Evolutionary conservation across 2,113 vertebrate genomes (phyloP), one percentile per base, ranked within the genome.

Genomic region (Hemichromis elongatus): DNA sequence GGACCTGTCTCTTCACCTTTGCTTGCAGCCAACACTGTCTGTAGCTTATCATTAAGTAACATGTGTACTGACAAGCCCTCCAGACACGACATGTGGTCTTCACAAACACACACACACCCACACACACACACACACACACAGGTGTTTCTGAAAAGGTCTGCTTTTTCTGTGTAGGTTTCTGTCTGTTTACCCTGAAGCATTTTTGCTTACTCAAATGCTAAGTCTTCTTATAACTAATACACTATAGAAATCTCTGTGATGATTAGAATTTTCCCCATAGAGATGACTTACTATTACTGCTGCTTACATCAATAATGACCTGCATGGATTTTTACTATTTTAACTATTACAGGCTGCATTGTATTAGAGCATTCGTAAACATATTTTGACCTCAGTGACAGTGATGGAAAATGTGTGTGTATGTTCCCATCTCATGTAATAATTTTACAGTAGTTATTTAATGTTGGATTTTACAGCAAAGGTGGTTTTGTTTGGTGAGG

Each of bases 101-200:
- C 77, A 83, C 63, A 56, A 21, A 42, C 63, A 81, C 54, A 55
- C 89, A 84, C 75, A 30, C 30, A 30, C 30, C 4, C 30, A 30
- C 30, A 30, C 30, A 5, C 30, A 30, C 30, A 33, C 30, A 37
- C 35, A 35, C 57, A 83, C 82, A 66, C 21, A 35, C 9, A 81
- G 92, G 91, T 91, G 86, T 86, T 14, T 52, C 80, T 84, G 85
- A 86, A 93, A 94, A 93, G 83, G 85, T 91, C 42, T 28, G 79
- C 86, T 89, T 79, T 91, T 80, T 88, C 84, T 18, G 26, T 68
- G 90, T 91, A 88, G 11, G 53, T 61, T 91, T 57, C 37, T 5
- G 89, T 92, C 79, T 70, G 57, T 95, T 90, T 86, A 68, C 53
- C 86, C 88, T 7, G 26, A 63, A 87, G 89, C 82, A 6, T 73